Conservation (phyloP, 2,888 invertebrate species). For the Pollenia griseotomentosa region DNA sequence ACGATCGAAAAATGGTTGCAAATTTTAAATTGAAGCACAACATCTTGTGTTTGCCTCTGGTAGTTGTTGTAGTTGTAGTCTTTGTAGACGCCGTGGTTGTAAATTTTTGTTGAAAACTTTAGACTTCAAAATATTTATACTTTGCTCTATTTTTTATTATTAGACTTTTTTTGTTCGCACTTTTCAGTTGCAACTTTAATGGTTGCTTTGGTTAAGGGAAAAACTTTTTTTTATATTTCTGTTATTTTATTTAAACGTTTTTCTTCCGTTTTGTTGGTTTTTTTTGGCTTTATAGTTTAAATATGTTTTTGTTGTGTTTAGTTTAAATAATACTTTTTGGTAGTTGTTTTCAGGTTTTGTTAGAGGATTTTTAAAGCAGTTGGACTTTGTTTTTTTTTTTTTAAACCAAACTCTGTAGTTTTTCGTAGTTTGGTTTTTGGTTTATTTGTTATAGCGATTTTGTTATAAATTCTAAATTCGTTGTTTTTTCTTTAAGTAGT, state of each 20-base stretch:
- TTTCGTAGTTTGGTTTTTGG: constrained; percentile 1
- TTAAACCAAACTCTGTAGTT: constrained; percentile 13
- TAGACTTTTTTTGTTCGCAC: neutral
- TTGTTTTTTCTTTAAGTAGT: constrained; percentile 38
- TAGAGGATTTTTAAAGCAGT: constrained; percentile 5
- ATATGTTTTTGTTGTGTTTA: constrained; percentile 13
- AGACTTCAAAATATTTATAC: constrained; percentile 25
- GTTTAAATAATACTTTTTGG: constrained; percentile 28
- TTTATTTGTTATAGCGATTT: constrained; percentile 43
- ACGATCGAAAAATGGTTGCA: constrained; percentile 85
- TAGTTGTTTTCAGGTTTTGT: neutral
- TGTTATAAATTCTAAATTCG: constrained; percentile 43
- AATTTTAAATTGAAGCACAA: constrained; percentile 82
- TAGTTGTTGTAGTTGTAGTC: constrained; percentile 47
- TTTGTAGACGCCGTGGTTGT: constrained; percentile 48
- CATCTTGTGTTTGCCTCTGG: constrained; percentile 75
- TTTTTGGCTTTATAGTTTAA: neutral
- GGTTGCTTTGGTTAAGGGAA: constrained; percentile 27
- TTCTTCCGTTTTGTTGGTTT: neutral
- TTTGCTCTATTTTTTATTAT: neutral
- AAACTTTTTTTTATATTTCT: constrained; percentile 13
- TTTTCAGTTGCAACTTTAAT: constrained; percentile 26
- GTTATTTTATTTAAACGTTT: neutral
- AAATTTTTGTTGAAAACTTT: constrained; percentile 12
- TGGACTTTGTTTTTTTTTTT: constrained; percentile 32